Evolutionary conservation across 1,140 invertebrate genomes (phyloP), one percentile per base, ranked within the genome.

Genomic region (Dendroctonus ponderosae): DNA sequence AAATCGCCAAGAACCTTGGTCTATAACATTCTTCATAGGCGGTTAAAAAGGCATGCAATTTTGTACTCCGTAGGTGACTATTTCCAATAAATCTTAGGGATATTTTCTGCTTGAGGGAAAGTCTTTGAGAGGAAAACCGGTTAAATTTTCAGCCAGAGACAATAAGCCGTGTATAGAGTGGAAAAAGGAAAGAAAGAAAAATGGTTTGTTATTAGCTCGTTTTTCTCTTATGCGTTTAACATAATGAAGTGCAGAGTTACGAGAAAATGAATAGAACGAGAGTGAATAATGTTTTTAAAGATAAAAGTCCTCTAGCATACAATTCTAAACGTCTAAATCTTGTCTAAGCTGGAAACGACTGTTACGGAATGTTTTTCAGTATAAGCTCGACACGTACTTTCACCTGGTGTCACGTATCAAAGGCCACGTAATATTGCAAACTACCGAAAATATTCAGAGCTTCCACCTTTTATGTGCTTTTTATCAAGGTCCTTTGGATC

Each of bases 31-130:
- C 49, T 42, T 41, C 48, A 11, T 51, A 62, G 59, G 40, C 38
- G 59, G 59, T 62, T 52, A 62, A 50, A 51, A 62, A 51, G 59
- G 40, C 59, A 62, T 62, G 59, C 59, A 62, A 62, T 62, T 62
- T 62, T 11, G 39, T 40, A 14, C 39, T n/a, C 59, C 37, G 26
- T 49, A 57, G 43, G 62, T 57, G 62, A 65, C 53, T 57, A 65
- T 57, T 65, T 57, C 14, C 52, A 49, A 57, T 65, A 50, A 65
- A 65, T 65, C 53, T 65, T 56, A 41, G 15, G 51, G 42, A 59
- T 59, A 54, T 63, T 63, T 63, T 53, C 61, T 63, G 61, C 61
- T 40, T 65, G 62, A 50, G 15, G 49, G 43, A 40, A 56, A 65
- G 12, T 50, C 43, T 56, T 46, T 54, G 39, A 63, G 37, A 26